A percentile compares a stretch with the other conserved stretches of the same genome.
phyloP scores from a whole-genome alignment of 92 coral and sea anemone species.

The Desmophyllum pertusum region DNA sequence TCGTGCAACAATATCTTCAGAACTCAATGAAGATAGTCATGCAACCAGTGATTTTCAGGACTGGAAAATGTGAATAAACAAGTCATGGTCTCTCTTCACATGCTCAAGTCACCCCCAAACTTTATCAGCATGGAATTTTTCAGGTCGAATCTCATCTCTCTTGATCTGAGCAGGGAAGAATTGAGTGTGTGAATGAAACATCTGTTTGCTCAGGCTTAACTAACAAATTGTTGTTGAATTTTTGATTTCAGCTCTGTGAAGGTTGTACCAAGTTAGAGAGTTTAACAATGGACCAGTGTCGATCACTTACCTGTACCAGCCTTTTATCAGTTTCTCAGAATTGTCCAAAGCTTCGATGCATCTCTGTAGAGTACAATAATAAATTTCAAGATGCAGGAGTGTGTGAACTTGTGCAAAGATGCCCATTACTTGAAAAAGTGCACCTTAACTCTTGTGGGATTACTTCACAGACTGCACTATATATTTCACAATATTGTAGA shows the following conservation, averaged over 20 bases:
- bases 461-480: constrained; percentile 55
- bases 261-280: constrained; percentile 83
- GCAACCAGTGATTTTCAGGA: too few species aligned
- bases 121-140: too few species aligned
- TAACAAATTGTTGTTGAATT: too few species aligned
- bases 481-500: constrained; percentile 61
- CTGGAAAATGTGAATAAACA: too few species aligned
- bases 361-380: constrained; percentile 73
- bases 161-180: too few species aligned
- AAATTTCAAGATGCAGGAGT: constrained; percentile 80
- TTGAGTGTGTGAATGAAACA: too few species aligned
- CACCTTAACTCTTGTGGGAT: constrained; percentile 88
- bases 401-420: constrained; percentile 68
- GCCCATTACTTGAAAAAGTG: constrained; percentile 69
- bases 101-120: too few species aligned
- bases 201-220: too few species aligned
- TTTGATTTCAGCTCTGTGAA: constrained; percentile 68
- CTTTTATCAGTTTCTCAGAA: constrained; percentile 72
- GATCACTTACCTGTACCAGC: constrained; percentile 68
- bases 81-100: too few species aligned
- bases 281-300: constrained; percentile 84
- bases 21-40: too few species aligned
- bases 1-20: too few species aligned
- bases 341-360: constrained; percentile 61
- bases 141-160: too few species aligned